Evolutionary conservation across 2,888 invertebrate genomes (phyloP).

Genomic region (Oscheius sp.): DNA sequence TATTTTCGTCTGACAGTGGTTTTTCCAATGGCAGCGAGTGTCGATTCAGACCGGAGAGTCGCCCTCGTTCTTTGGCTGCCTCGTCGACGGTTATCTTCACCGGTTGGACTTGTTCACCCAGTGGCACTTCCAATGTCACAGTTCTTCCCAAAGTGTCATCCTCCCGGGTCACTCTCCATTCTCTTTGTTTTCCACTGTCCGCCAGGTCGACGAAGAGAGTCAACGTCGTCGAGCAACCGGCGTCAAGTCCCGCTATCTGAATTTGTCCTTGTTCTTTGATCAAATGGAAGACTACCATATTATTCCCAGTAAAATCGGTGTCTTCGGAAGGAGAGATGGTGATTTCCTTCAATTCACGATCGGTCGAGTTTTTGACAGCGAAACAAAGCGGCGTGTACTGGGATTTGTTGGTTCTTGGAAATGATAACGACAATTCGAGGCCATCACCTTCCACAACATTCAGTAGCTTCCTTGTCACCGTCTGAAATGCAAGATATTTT

Average conservation of each 20-base stretch:
- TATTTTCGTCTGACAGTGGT: slow-evolving; percentile 13
- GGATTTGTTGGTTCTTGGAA: slow-evolving; percentile 47
- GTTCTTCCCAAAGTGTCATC: slow-evolving; percentile 41
- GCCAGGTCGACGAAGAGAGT: slow-evolving; percentile 42
- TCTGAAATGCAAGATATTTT: slow-evolving; percentile 10
- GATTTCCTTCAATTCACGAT: slow-evolving; percentile 38
- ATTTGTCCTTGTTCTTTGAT: background rate
- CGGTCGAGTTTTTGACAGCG: slow-evolving; percentile 39
- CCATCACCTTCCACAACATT: slow-evolving; percentile 56
- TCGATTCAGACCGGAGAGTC: slow-evolving; percentile 55
- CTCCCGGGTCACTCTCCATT: slow-evolving; percentile 43
- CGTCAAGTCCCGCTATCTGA: slow-evolving; percentile 13
- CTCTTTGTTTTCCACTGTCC: slow-evolving; percentile 45
- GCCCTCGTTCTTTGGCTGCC: slow-evolving; percentile 42
- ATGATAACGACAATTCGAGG: slow-evolving; percentile 34
- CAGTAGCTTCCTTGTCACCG: slow-evolving; percentile 31
- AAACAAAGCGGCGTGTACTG: slow-evolving; percentile 51
- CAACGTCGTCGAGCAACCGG: slow-evolving; percentile 5
- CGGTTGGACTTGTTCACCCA: slow-evolving; percentile 60
- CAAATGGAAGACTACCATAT: slow-evolving; percentile 13
- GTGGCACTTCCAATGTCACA: slow-evolving; percentile 51
- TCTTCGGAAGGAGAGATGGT: slow-evolving; percentile 37
- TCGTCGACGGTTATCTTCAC: slow-evolving; percentile 48
- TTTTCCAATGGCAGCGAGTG: slow-evolving; percentile 41
- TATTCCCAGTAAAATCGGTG: slow-evolving; percentile 44